These are phyloP conservation scores for Drosophila auraria DNA, from an alignment of 1,140 invertebrate genomes.

Conservation along the genomic window DNA sequence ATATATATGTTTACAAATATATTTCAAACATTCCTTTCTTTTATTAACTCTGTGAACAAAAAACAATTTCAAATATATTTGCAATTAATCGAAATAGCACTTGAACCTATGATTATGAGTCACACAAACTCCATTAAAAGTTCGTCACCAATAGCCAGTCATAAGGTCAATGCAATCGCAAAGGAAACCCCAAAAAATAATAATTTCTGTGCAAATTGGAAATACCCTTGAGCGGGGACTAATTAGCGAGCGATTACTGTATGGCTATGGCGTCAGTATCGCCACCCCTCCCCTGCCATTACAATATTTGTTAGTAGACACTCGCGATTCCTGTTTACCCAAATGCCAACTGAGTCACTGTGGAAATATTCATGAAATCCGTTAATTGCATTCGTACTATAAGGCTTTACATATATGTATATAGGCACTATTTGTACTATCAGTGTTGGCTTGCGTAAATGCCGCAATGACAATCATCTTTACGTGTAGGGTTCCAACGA, in stretches of 20 bases:
- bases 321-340: slow-evolving; percentile 32
- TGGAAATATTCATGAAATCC: slow-evolving; percentile 54
- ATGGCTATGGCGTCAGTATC: neutral
- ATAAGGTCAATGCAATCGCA: slow-evolving; percentile 1
- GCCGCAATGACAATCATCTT: slow-evolving; percentile 55
- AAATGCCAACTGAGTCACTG: slow-evolving; percentile 36
- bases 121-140: neutral
- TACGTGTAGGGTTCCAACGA: slow-evolving; percentile 42
- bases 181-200: slow-evolving; percentile 22
- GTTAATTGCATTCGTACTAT: slow-evolving; percentile 63
- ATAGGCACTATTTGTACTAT: slow-evolving; percentile 47
- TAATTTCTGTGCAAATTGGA: slow-evolving; percentile 14
- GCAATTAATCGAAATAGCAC: neutral
- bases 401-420: neutral
- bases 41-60: neutral
- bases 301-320: slow-evolving; percentile 15
- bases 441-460: slow-evolving; percentile 58
- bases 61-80: neutral
- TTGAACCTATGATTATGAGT: neutral
- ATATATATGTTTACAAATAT: too few relatives aligned
- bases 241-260: slow-evolving; percentile 25
- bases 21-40: neutral
- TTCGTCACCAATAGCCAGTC: neutral
- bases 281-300: neutral
- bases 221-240: slow-evolving; percentile 5